Percentiles rank a stretch among this genome's conserved stretches.
Conservation (phyloP, 2,888 invertebrate species). For the Acheta domesticus region DNA sequence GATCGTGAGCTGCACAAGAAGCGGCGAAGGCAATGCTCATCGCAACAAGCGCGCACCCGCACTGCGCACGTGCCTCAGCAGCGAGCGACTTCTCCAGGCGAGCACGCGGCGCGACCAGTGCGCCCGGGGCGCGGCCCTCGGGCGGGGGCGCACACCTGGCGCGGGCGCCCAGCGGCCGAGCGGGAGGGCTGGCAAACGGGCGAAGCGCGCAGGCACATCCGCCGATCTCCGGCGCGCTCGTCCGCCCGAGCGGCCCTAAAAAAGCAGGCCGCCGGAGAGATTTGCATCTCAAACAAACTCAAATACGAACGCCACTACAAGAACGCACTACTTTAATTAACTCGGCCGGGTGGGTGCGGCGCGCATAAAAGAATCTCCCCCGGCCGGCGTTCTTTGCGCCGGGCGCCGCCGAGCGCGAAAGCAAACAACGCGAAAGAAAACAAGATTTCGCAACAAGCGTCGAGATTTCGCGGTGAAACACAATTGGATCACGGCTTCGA, state of each 20-base stretch:
- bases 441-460: neutral
- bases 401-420: neutral
- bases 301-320: constrained; percentile 18
- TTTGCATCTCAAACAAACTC: constrained; percentile 7
- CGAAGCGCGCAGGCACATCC: neutral
- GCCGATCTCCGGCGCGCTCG: neutral
- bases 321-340: constrained; percentile 18
- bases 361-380: neutral
- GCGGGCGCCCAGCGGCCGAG: neutral
- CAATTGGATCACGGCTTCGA: neutral
- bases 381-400: no score
- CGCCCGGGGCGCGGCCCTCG: neutral
- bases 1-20: no score
- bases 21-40: no score
- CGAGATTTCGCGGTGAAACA: neutral
- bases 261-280: neutral
- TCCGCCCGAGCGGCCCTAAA: neutral
- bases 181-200: neutral
- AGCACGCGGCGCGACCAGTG: no score
- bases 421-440: neutral
- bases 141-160: neutral
- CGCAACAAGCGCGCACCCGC: no score
- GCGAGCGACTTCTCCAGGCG: no score
- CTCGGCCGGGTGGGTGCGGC: neutral
- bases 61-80: no score